These are phyloP conservation scores for Aldrovandia affinis DNA, from an alignment of 2,797 vertebrate genomes.

Conservation along the genomic window DNA sequence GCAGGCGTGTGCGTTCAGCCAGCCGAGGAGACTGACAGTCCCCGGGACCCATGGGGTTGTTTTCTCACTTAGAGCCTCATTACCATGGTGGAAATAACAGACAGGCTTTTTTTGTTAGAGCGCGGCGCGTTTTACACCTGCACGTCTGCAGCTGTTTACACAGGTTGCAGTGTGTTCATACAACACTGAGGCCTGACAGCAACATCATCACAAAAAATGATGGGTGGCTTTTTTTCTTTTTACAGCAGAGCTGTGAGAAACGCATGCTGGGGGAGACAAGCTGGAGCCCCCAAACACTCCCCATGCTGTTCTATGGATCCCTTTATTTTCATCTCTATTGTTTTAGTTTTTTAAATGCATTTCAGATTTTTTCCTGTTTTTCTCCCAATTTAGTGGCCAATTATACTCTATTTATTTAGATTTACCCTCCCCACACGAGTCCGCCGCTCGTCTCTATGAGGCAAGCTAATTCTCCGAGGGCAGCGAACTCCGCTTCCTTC, in stretches of 20 bases:
- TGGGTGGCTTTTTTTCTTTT: constrained; percentile 6
- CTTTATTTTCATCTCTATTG: too few relatives aligned
- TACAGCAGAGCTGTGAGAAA: background rate
- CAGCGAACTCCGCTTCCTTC: too few relatives aligned
- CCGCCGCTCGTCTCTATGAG: too few relatives aligned
- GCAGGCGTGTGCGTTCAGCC: background rate
- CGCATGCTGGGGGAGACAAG: background rate
- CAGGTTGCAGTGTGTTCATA: constrained; percentile 30
- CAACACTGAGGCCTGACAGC: constrained; percentile 20
- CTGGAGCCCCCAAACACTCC: constrained; percentile 33
- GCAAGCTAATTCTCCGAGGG: too few relatives aligned
- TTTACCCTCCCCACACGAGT: too few relatives aligned
- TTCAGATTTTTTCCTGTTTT: too few relatives aligned
- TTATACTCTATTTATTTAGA: too few relatives aligned
- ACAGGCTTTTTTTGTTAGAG: constrained; percentile 46
- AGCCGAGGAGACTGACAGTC: constrained; percentile 8
- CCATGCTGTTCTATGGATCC: background rate
- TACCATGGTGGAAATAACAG: constrained; percentile 18
- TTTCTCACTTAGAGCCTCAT: constrained; percentile 21
- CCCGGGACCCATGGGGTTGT: constrained; percentile 17
- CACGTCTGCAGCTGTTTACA: constrained; percentile 58
- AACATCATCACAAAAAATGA: constrained; percentile 29
- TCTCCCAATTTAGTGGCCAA: too few relatives aligned
- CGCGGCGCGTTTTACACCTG: constrained; percentile 49
- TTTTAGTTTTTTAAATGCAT: too few relatives aligned